Base-by-base conservation (phyloP, 2,888 invertebrate genomes). In the Epistrophella euchroma region DNA sequence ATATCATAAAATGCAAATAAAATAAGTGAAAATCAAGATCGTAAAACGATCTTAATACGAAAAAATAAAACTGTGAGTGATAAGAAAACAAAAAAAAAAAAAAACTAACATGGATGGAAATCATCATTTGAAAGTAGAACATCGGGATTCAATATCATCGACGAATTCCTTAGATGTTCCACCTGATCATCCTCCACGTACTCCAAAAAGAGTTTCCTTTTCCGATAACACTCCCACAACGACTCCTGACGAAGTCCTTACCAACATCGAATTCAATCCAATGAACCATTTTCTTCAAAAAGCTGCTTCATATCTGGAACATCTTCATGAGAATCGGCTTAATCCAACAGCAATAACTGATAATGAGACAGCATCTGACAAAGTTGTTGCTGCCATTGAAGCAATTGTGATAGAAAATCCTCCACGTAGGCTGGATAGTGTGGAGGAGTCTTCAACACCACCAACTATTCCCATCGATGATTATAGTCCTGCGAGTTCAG, bases 121-220 rank as follows among this genome's bases (percentile, higher is more conserved):
- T 72, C 68, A 73, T 10, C 56, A 78, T 60, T 64, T 82, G 17
- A 70, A 45, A 17, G 82, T 88, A 50, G 89, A 90, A 79, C 91
- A 91, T 88, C 91, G 91, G 37, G 91, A 90, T 50, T 92, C 92
- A 15, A 90, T 92, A 60, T 91, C 91, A 22, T 92, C 91, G 10
- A 90, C 88, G 45, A 91, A 89, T 60, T 91, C 92, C 5, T 80
- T 92, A 17, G 92, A 92, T 50, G 86, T 81, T 10, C 90, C 92
- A 71, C 91, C 92, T 0, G 86, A 89, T 25, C 91, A 91, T 3
- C 91, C 92, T 5, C 89, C 90, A 75, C 90, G 92, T 15, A 91
- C 91, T 2, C 91, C 92, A 11, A 92, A 92, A 88, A 92, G 92
- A 88, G 92, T 92, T 0, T 92, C 92, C 82, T 92, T 92, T 88